Evolutionary conservation across 1,140 invertebrate genomes (phyloP).

Genomic region (Drosophila sulfurigaster): DNA sequence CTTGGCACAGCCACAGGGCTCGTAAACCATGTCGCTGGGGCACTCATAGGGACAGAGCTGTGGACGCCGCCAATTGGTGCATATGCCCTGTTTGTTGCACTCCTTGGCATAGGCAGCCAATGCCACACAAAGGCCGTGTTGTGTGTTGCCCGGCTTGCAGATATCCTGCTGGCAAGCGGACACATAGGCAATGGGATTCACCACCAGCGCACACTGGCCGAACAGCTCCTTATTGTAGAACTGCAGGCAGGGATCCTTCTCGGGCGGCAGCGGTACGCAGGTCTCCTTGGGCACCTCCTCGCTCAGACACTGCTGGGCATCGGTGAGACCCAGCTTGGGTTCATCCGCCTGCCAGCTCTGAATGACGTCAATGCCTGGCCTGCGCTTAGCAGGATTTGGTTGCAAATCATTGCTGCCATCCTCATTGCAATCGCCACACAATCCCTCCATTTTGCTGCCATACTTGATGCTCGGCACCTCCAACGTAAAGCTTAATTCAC

Average conservation of each 20-base stretch:
- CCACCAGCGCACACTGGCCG: constrained; percentile 89
- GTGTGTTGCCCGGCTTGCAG: constrained; percentile 86
- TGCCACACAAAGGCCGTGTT: constrained; percentile 87
- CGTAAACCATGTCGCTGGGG: constrained; percentile 88
- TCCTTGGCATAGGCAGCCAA: constrained; percentile 90
- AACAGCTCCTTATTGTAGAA: constrained; percentile 88
- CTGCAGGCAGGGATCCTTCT: constrained; percentile 88
- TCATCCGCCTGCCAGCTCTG: constrained; percentile 87
- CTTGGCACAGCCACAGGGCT: constrained; percentile 89
- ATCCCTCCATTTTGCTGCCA: constrained; percentile 89
- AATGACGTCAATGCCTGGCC: constrained; percentile 86
- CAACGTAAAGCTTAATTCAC: constrained; percentile 87
- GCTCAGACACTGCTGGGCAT: constrained; percentile 73
- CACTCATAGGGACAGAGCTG: constrained; percentile 88
- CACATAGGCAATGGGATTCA: constrained; percentile 89
- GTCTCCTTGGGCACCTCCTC: constrained; percentile 83
- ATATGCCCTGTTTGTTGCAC: constrained; percentile 89
- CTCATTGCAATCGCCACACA: constrained; percentile 92
- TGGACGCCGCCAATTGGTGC: constrained; percentile 89
- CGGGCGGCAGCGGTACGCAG: constrained; percentile 86
- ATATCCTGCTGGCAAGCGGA: constrained; percentile 89
- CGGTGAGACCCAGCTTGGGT: constrained; percentile 74
- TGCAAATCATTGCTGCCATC: constrained; percentile 88
- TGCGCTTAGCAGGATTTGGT: constrained; percentile 84
- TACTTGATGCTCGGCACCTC: constrained; percentile 90